Conservation (phyloP, 2,113 vertebrate species). For the Ctenomys sociabilis region DNA sequence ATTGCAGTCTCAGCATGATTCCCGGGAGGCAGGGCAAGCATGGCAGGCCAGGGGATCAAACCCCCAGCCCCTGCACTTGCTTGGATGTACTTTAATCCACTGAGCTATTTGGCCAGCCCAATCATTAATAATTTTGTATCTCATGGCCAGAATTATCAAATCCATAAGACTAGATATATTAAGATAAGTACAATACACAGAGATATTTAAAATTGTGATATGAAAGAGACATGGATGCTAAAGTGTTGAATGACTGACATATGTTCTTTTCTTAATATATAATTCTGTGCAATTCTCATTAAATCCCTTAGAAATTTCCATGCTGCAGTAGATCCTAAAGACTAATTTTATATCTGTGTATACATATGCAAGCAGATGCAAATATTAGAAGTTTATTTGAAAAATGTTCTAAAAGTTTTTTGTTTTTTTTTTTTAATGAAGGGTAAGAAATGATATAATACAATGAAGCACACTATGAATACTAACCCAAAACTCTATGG, state of each 20-base stretch:
- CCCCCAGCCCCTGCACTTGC: too few relatives aligned
- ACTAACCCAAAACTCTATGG: neutral
- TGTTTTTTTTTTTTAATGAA: neutral
- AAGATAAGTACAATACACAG: neutral
- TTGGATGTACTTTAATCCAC: too few relatives aligned
- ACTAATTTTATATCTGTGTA: neutral
- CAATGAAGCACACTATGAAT: neutral
- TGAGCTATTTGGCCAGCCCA: too few relatives aligned
- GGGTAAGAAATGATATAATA: neutral
- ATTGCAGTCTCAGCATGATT: too few relatives aligned
- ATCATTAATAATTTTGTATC: neutral
- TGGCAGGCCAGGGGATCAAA: too few relatives aligned
- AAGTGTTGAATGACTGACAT: neutral
- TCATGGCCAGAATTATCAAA: neutral
- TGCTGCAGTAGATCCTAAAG: neutral
- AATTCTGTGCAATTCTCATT: neutral
- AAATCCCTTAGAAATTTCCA: slow-evolving; percentile 19
- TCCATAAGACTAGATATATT: neutral
- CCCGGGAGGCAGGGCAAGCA: too few relatives aligned
- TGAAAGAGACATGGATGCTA: neutral
- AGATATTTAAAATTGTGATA: neutral
- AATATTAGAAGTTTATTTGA: neutral
- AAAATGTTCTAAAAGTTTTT: neutral
- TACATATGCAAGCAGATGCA: too few relatives aligned
- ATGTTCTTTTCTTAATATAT: neutral